Evolutionary conservation across 2,888 invertebrate species (phyloP), one percentile per base, ranked within the genome.

Genomic region (Campoplex capitator): DNA sequence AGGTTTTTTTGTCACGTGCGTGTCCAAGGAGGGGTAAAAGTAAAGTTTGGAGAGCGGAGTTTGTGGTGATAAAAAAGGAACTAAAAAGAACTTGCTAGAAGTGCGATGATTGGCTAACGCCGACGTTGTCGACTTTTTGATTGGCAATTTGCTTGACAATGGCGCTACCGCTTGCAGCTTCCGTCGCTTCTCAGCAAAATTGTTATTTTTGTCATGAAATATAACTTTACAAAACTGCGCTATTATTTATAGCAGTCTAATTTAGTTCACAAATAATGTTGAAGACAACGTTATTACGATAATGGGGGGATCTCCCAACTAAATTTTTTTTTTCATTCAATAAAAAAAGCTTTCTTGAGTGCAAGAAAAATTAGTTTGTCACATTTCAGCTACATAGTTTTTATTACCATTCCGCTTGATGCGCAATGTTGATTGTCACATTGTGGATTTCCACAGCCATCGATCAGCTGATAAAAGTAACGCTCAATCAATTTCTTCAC

Each of bases 391-490:
- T 7, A 13, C 7, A 28, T 28, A 13, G 6, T 48, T 62, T 35
- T n/a, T 11, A 28, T 75, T 56, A 98, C 98, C 95, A 97, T 96
- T 91, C 97, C 97, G 95, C 98, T 98, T 28, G 99, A 98, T 89
- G 98, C 98, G 95, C 99, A 99, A 94, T 97, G 96, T 92, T 96
- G 96, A 95, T 99, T 99, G 92, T 96, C 96, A 95, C 99, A 99
- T 91, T 96, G 96, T n/a, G 96, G 95, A 95, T 98, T 98, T 38
- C 99, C 98, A 95, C 99, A 99, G 90, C 99, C 99, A 94, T 98
- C 97, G 65, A 97, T 97, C 89, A 99, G 95, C 95, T 99, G 98
- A 95, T 98, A 98, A 94, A 98, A 98, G 95, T 98, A 99, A 92
- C 98, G 96, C 95, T 98, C 98, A 89, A 99, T 98, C 88, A 98